phyloP scores from a whole-genome alignment of 2,888 invertebrate genomes.

The Adelognathus sp. region DNA sequence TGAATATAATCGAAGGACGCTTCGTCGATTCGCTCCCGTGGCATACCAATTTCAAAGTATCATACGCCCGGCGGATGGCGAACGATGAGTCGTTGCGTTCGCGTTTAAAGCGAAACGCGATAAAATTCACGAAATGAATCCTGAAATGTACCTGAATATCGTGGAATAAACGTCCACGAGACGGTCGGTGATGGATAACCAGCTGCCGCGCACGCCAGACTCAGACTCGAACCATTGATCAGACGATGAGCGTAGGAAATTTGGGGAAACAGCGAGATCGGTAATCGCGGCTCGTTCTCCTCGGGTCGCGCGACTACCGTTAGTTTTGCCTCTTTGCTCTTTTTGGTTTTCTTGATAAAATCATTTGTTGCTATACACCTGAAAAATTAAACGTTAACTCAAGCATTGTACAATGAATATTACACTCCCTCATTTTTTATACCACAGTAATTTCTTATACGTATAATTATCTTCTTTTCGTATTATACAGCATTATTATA shows the following conservation, averaged over 20 bases:
- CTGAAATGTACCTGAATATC: slow-evolving; percentile 66
- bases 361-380: slow-evolving; percentile 79
- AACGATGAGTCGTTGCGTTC: not conserved
- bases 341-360: slow-evolving; percentile 78
- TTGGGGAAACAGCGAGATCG: slow-evolving; percentile 75
- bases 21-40: not conserved
- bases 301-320: slow-evolving; percentile 69
- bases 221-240: slow-evolving; percentile 79
- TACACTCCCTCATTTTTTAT: too few relatives aligned
- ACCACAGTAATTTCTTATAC: too few relatives aligned
- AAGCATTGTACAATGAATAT: too few relatives aligned
- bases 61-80: not conserved
- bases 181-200: slow-evolving; percentile 79
- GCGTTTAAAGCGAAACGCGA: not conserved
- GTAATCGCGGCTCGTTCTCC: slow-evolving; percentile 57
- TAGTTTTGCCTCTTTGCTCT: slow-evolving; percentile 78
- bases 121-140: not conserved
- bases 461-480: too few relatives aligned
- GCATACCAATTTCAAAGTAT: slow-evolving; percentile 3
- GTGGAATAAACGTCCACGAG: slow-evolving; percentile 79
- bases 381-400: slow-evolving; percentile 27
- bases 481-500: too few relatives aligned
- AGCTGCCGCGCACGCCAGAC: slow-evolving; percentile 82
- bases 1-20: not conserved
- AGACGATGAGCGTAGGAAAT: slow-evolving; percentile 74